Base-by-base conservation (phyloP, 2,888 invertebrate genomes). In the Cheilosia impressa region DNA sequence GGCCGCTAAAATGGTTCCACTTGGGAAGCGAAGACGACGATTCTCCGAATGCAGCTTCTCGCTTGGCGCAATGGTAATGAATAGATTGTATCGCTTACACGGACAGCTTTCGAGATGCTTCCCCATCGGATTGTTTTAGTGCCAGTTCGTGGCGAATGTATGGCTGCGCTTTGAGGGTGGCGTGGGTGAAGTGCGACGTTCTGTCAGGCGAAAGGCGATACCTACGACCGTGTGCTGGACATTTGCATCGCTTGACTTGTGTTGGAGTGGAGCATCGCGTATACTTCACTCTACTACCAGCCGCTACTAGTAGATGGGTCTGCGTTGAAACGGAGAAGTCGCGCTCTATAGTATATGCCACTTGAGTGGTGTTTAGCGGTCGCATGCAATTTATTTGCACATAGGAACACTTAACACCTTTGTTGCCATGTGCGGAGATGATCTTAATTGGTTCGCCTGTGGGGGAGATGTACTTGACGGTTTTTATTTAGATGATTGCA, bases 31-130 rank as follows among this genome's bases (percentile, higher is more conserved):
- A 63, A 41, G 60, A 52, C 69, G 65, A 77, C 34, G 52, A 69
- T 52, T 47, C 52, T 24, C 55, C 45, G 34, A 34, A n/a, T 19
- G 45, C 57, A 71, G 55, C 63, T 58, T 45, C 22, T 15, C 24
- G 27, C 47, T 41, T n/a, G 34, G 63, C 52, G 53, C 60, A 60
- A 76, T 85, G 81, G 85, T 81, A 81, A 85, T 85, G 85, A 81
- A 81, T 77, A 81, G 85, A 81, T 85, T 57, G 76, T 81, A 85
- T 81, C 85, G 68, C 62, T 76, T 76, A 81, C 85, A 85, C 73
- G 81, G 85, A 81, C 85, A 81, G 72, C 85, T 81, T 76, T 77
- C 81, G 68, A 76, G 81, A 76, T 73, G 72, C 81, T 77, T 77
- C 72, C 52, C 76, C 72, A 57, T 52, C 62, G 63, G 84, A 75